phyloP scores from a whole-genome alignment of 2,797 vertebrate genomes.

The Anniella stebbinsi region DNA sequence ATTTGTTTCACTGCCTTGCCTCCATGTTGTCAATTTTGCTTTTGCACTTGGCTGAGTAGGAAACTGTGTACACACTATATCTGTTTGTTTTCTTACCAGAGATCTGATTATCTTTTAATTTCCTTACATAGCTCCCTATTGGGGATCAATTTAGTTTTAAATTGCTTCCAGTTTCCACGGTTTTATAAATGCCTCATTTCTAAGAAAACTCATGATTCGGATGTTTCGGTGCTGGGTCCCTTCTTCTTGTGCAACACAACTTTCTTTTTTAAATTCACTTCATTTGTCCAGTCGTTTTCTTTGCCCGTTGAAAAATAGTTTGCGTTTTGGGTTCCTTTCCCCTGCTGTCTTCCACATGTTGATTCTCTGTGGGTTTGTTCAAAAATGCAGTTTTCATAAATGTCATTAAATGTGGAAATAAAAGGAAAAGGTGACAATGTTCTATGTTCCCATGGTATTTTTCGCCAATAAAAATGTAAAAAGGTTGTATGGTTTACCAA shows the following conservation, averaged over 20 bases:
- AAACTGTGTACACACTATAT: neutral
- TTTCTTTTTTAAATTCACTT: neutral
- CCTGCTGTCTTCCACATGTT: neutral
- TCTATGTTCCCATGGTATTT: neutral
- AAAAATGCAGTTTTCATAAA: neutral
- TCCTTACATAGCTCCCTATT: constrained; percentile 46
- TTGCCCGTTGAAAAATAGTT: neutral
- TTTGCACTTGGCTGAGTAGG: neutral
- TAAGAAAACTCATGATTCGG: neutral
- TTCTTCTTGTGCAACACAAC: neutral
- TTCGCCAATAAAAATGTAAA: neutral
- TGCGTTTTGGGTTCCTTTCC: neutral
- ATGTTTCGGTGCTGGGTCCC: neutral
- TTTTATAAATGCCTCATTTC: constrained; percentile 63
- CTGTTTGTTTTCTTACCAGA: constrained; percentile 19
- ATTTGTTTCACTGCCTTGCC: neutral
- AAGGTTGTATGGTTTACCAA: neutral
- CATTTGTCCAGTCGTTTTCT: neutral
- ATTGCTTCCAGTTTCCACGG: constrained; percentile 25
- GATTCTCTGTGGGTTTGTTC: neutral
- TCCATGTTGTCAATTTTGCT: neutral
- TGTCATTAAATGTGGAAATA: neutral
- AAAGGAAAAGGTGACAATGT: neutral
- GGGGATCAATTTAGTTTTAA: constrained; percentile 69
- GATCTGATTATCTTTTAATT: constrained; percentile 56